Evolutionary conservation across 2,888 invertebrate genomes (phyloP).

Genomic region (Acrocyrtus sp.): DNA sequence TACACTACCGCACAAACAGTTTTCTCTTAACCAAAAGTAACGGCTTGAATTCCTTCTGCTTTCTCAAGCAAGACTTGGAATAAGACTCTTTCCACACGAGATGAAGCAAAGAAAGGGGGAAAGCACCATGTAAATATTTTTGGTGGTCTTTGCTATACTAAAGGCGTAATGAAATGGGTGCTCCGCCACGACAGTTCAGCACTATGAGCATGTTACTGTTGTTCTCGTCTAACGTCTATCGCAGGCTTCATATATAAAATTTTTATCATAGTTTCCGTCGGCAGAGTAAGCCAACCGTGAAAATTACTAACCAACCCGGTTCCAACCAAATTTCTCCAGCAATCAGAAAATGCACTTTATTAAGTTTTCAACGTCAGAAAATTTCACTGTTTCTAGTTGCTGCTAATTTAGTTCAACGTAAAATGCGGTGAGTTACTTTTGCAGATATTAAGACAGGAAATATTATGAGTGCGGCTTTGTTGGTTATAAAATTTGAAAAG

Average conservation of each 20-base stretch:
- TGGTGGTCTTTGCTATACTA: neutral
- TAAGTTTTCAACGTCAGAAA: too few species aligned
- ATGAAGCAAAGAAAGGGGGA: too few species aligned
- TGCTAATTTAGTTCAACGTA: too few species aligned
- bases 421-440: too few species aligned
- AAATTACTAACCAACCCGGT: too few species aligned
- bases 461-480: too few species aligned
- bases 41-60: neutral
- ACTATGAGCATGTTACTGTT: neutral
- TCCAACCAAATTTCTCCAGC: too few species aligned
- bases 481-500: too few species aligned
- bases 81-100: neutral
- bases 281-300: neutral
- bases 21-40: neutral
- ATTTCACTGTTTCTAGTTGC: too few species aligned
- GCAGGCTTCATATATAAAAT: constrained; percentile 44
- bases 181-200: neutral
- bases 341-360: too few species aligned
- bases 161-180: neutral
- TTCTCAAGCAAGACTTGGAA: neutral
- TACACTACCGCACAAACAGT: neutral
- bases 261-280: constrained; percentile 40
- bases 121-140: too few species aligned
- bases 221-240: neutral
- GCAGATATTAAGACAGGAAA: too few species aligned